phyloP scores from a whole-genome alignment of 2,113 vertebrate genomes.

The Pituophis catenifer region DNA sequence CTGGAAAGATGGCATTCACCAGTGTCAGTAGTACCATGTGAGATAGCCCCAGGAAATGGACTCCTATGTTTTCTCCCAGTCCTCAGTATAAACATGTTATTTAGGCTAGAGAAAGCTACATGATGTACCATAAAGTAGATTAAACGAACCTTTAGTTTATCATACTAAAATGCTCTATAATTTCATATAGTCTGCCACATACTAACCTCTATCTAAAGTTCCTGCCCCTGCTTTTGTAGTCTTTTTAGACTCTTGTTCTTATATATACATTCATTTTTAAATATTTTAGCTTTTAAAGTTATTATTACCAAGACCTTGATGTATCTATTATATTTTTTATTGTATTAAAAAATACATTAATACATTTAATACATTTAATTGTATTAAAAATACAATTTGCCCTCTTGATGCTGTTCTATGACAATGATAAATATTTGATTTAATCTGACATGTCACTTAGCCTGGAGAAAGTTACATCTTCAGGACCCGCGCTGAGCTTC shows the following conservation, averaged over 20 bases:
- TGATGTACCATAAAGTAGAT: not conserved
- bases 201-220: not conserved
- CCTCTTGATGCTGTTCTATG: not conserved
- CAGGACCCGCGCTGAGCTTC: not conserved
- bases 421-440: not conserved
- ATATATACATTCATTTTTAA: not conserved
- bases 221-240: not conserved
- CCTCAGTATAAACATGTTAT: not conserved
- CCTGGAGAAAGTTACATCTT: not conserved
- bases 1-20: not conserved
- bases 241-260: not conserved
- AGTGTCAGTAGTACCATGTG: not conserved
- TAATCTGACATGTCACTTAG: not conserved
- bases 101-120: not conserved
- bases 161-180: not conserved
- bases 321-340: not conserved
- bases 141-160: not conserved
- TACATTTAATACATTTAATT: no score
- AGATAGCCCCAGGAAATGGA: not conserved
- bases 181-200: not conserved
- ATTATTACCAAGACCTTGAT: not conserved
- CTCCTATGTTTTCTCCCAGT: not conserved
- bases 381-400: not conserved
- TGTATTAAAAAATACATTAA: no score
- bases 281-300: not conserved